Base-by-base conservation (phyloP, 2,113 vertebrate species). In the Zapus hudsonius region DNA sequence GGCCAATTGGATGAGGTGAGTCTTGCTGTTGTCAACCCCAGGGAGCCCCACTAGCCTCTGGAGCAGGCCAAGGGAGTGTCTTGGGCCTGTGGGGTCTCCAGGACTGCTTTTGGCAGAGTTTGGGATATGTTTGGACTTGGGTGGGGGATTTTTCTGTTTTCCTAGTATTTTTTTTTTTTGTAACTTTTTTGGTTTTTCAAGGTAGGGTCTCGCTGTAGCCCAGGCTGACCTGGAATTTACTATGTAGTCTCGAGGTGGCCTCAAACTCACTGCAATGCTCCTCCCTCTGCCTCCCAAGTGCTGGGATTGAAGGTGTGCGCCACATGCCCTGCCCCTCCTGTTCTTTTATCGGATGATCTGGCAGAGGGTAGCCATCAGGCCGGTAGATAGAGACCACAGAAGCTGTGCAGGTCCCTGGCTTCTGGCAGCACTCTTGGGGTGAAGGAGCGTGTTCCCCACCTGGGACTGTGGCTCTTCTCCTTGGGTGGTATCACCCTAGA, bases 1-100 rank as follows among this genome's bases (percentile, higher is more conserved):
- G 98, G 99, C 99, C 96, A 99, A 99, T 97, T 99, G 99, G 99
- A 99, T 99, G 99, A 99, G 99, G 99, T 99, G 96, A 98, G 98
- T 98, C 94, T 75, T 36, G 20, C 87, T 94, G 92, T 85, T 72
- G 75, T 57, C 42, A 55, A 4, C 70, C 86, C 75, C 70, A 0
- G 0, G 59, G 95, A 66, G 38, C 85, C 64, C 66, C 59, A 85
- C 59, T 78, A 57, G 92, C 66, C 44, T 80, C 90, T 87, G 8
- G 64, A 86, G 70, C 84, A 90, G 72, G 89, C 84, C 72, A 42
- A 87, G 67, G 94, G 57, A 96, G 40, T 31, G 12, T 15, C 17
- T 12, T 47, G 47, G 61, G 61, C 52, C 61, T 38, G 3, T 17
- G 25, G 36, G 55, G 12, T 63, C 72, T 38, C 38, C 2, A 0